A percentile compares a stretch with the other conserved stretches of the same genome.
Evolutionary conservation across 2,888 invertebrate genomes (phyloP).

Genomic region (Leptopterna dolabrata): DNA sequence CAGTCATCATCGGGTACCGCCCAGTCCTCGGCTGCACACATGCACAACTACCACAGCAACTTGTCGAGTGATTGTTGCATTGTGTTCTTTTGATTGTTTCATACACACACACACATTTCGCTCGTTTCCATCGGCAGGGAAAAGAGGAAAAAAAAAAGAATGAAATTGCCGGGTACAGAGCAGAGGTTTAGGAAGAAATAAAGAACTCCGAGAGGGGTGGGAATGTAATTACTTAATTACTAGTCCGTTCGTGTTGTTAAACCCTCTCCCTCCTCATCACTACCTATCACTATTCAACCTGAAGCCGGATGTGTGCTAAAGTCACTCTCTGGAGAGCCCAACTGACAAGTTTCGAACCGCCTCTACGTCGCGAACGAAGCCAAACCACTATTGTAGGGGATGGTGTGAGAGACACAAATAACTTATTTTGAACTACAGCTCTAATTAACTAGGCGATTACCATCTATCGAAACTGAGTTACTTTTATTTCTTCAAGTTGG

Average conservation of each 20-base stretch:
- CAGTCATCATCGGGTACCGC: not conserved
- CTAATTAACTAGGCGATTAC: no score
- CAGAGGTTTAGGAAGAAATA: not conserved
- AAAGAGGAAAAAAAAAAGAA: not conserved
- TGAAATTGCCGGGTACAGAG: not conserved
- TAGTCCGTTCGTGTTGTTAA: not conserved
- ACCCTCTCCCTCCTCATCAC: not conserved
- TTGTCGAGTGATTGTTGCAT: not conserved
- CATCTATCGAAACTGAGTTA: no score
- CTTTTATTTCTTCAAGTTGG: no score
- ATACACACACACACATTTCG: not conserved
- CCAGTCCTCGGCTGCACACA: not conserved
- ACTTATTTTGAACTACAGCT: no score
- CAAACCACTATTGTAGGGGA: no score
- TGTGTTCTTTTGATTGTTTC: not conserved
- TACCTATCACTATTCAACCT: constrained; percentile 6
- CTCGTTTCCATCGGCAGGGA: not conserved
- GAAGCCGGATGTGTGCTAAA: not conserved
- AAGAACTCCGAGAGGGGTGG: constrained; percentile 3
- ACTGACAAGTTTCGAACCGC: not conserved
- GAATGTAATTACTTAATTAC: not conserved
- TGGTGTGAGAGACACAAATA: no score
- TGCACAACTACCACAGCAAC: not conserved
- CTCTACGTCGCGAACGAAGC: not conserved
- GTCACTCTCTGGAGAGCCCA: not conserved